Evolutionary conservation across 2,113 vertebrate genomes (phyloP), one percentile per base, ranked within the genome.

Genomic region (Ia io): DNA sequence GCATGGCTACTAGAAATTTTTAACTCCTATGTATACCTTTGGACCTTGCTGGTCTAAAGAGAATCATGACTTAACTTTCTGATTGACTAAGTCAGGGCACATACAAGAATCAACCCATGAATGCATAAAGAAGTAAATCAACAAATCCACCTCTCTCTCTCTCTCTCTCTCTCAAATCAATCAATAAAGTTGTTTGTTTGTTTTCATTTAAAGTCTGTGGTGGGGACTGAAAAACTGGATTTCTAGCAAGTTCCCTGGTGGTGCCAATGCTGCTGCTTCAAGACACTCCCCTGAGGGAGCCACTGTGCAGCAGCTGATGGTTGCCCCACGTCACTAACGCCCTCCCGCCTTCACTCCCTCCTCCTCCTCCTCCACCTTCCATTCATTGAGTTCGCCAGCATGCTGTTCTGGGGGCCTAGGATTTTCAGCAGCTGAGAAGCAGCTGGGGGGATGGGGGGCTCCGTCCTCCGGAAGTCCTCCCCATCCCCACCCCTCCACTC

Each of bases 281-380:
- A 1, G 51, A 8, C 18, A 1, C 32, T 1, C 1, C 4, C 1
- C 44, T 13, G 16, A 6, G 22, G 6, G 3, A 59, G 22, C 35
- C n/a, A 30, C 30, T 12, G 20, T 22, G 12, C 9, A 65, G 53
- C 6, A 2, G 30, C 8, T 18, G 30, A 14, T 4, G 9, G 18
- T 7, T 10, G 2, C 11, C 11, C 30, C 23, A 2, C 16, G 5
- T 71, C 44, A 10, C 73, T 71, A 5, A 17, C 42, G 30, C 9
- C 47, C 7, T 22, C 5, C 37, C 10, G 20, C 25, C 12, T 20
- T 44, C 28, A 2, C n/a, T 35, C 84, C 49, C 69, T 9, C 40
- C 17, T 9, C 22, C 35, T 53, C 32, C 20, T 30, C 30, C 22
- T 32, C 6, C 61, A 51, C 18, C 28, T 30, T 42, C 49, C 37